Evolutionary conservation across 2,888 invertebrate species (phyloP).

Genomic region (Campoplex capitator): DNA sequence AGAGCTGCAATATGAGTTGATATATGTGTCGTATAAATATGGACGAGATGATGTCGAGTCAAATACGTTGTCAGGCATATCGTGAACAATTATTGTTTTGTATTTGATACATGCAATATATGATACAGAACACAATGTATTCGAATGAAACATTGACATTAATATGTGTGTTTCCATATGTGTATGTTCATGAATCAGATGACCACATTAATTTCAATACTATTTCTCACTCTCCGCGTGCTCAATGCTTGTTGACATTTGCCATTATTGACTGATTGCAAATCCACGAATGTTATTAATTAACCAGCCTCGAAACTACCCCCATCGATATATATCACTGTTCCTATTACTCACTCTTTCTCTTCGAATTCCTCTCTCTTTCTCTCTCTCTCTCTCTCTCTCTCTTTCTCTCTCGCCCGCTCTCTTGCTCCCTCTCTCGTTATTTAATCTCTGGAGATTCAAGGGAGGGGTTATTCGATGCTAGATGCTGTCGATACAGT

Average conservation of each 20-base stretch:
- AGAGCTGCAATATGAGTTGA: not conserved
- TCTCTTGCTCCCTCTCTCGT: conserved; percentile 35
- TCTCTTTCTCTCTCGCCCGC: conserved; percentile 6
- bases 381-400: too few species aligned
- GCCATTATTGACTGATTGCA: conserved; percentile 68
- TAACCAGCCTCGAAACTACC: conserved; percentile 38
- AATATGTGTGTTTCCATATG: not conserved
- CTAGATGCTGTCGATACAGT: conserved; percentile 9
- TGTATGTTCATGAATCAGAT: not conserved
- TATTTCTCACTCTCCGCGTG: conserved; percentile 41
- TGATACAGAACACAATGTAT: conserved; percentile 13
- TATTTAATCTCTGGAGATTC: conserved; percentile 39
- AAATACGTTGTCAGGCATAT: conserved; percentile 45
- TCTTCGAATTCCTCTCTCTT: not conserved
- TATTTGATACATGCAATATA: conserved; percentile 34
- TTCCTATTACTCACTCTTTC: conserved; percentile 26
- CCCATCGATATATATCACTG: conserved; percentile 5
- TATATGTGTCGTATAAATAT: conserved; percentile 3
- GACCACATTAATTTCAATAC: conserved; percentile 56
- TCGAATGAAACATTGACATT: conserved; percentile 13
- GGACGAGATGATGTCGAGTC: conserved; percentile 6
- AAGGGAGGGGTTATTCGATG: conserved; percentile 18
- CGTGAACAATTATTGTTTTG: conserved; percentile 58
- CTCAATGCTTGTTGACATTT: conserved; percentile 60
- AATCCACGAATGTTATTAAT: conserved; percentile 68